A percentile compares a stretch with the other conserved stretches of the same genome.
These are phyloP conservation scores for Pelusios castaneus DNA, from an alignment of 2,113 vertebrate species.

Conservation along the genomic window DNA sequence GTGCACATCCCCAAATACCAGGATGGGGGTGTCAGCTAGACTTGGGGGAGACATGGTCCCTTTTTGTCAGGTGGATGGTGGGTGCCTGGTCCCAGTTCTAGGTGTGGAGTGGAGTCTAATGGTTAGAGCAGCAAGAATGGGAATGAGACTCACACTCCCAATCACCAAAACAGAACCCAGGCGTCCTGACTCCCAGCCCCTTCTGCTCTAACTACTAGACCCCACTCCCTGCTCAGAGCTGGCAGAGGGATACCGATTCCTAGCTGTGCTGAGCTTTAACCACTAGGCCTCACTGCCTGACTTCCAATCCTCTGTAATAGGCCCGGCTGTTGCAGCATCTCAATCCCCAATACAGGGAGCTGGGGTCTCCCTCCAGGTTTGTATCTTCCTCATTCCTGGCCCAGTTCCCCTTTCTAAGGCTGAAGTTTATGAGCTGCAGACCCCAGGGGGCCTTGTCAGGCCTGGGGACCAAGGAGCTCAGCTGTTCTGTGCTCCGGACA, in stretches of 20 bases:
- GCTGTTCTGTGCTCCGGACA: not conserved
- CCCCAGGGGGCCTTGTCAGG: not conserved
- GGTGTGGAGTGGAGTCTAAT: not conserved
- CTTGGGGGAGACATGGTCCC: not conserved
- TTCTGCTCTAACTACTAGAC: not conserved
- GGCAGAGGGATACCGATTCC: not conserved
- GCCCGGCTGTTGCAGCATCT: not conserved
- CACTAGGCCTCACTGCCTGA: not conserved
- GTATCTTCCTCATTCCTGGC: not conserved
- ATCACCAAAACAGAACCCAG: not conserved
- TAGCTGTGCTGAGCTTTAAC: not conserved
- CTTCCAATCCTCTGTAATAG: not conserved
- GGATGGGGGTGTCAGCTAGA: not conserved
- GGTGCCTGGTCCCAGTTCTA: not conserved
- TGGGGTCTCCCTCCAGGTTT: not conserved
- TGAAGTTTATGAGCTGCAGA: not conserved
- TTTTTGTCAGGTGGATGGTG: not conserved
- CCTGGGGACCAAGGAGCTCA: not conserved
- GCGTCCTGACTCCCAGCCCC: not conserved
- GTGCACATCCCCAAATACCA: not conserved
- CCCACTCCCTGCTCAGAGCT: not conserved
- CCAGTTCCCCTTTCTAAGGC: not conserved
- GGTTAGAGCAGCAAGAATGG: not conserved
- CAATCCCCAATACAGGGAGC: not conserved
- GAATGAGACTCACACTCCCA: not conserved